Base-by-base conservation (phyloP, 2,888 invertebrate species). In the Spodoptera picta region DNA sequence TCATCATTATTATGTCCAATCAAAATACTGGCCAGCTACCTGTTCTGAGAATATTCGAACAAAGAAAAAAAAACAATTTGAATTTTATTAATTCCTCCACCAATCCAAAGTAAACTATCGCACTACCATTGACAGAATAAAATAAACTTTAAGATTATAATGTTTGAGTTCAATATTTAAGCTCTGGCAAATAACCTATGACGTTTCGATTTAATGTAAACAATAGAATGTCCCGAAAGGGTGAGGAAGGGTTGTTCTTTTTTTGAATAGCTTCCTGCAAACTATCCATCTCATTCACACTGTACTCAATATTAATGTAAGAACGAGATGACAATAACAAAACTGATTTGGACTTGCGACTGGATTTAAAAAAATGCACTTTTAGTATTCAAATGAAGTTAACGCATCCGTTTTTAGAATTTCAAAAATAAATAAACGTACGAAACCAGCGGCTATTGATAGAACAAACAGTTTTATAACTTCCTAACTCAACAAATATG, bases 241-340 rank as follows among this genome's bases (percentile, higher is more conserved):
- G 92, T 90, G 86, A 90, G 87, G 92, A 93, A 94, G 94, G 94
- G 93, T 93, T 93, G 91, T 89, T 90, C 90, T 92, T 94, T 94
- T 93, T 94, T 93, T 90, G 86, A 89, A 89, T 87, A 87, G 91
- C 92, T 93, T 94, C 94, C 94, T 93, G 91, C 90, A 87, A 86
- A 79, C 80, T 71, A 61, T 70, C 73, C 75, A 79, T 92, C 93
- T 83, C 87, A 81, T 68, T 92, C 88, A 73, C 84, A 72, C 88
- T 58, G 68, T 54, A 48, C 43, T 47, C 56, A 61, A 71, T 65
- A 65, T 58, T 47, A 44, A 68, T 45, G 77, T 60, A 51, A 69
- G 84, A 91, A 68, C 80, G 82, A 79, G 92, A 92, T 60, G 58
- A 76, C 80, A 57, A 75, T 61, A 84, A 54, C 68, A 73, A 81